These are phyloP conservation scores for Pyrgilauda ruficollis DNA, from an alignment of 2,113 vertebrate species.

Conservation along the genomic window DNA sequence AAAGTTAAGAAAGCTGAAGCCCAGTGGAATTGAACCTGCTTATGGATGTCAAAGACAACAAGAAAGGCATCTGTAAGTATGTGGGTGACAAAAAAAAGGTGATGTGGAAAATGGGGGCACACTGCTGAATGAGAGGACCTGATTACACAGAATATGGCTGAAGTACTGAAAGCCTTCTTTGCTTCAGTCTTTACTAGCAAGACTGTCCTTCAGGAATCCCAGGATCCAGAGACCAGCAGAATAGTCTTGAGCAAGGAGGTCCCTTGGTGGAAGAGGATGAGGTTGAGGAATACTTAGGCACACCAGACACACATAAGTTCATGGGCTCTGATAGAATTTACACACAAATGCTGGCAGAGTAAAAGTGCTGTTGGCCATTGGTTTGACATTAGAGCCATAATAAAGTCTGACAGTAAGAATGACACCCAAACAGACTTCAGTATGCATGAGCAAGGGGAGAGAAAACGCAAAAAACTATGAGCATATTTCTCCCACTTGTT, in stretches of 20 bases:
- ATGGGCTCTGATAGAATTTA: neutral
- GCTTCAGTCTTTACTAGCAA: neutral
- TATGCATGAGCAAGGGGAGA: neutral
- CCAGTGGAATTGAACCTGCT: neutral
- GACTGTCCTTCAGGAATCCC: neutral
- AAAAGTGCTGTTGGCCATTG: neutral
- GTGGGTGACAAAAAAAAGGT: neutral
- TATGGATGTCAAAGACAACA: neutral
- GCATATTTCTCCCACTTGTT: neutral
- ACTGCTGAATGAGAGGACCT: neutral
- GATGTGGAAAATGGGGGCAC: neutral
- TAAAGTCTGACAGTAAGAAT: neutral
- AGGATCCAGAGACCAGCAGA: neutral
- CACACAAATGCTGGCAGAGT: neutral
- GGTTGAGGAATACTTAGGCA: neutral
- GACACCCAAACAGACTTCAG: neutral
- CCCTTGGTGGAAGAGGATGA: neutral
- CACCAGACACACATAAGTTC: too few relatives aligned
- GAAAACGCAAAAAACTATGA: neutral
- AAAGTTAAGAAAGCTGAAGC: neutral
- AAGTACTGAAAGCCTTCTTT: neutral
- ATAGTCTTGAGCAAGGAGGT: neutral
- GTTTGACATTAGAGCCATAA: neutral
- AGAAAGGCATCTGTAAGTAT: neutral
- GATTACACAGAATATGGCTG: neutral